Base-by-base conservation (phyloP, 1,140 invertebrate species). In the Medauroidea extradentata region DNA sequence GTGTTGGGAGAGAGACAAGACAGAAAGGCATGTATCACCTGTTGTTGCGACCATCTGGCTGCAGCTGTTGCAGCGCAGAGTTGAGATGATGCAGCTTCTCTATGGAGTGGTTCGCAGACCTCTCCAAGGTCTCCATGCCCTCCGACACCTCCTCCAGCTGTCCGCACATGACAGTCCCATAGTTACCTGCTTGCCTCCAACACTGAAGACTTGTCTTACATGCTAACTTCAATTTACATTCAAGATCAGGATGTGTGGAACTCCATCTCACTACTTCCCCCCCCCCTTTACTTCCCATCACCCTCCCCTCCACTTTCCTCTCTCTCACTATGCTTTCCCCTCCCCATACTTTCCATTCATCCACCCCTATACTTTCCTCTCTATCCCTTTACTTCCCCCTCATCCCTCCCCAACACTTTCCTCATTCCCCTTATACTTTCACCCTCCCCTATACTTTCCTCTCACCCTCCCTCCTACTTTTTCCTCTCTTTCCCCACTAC, bases 141-240 rank as follows among this genome's bases (percentile, higher is more conserved):
- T 51, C 49, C 2, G 49, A 51, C 1, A 51, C 38, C 38, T 51
- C 49, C 24, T 51, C 49, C 49, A 51, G 18, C 49, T 51, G 38
- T n/a, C n/a, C 29, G 11, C 29, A 34, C 29, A 34, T 16, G 8
- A 51, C 7, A n/a, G 49, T 16, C 18, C 16, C 24, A 27, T 27
- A 14, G 3, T 46, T 4, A 46, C 3, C 3, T 8, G 18, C 13
- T n/a, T 1, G 18, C 9, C 18, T 23, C 11, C 11, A n/a, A n/a
- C n/a, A n/a, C n/a, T n/a, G n/a, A n/a, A n/a, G n/a, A n/a, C n/a
- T n/a, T n/a, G n/a, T n/a, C n/a, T n/a, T 18, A 46, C 13, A 46
- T 23, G 9, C 9, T 18, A 46, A 46, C 44, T 8, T 46, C 9
- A n/a, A 3, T 46, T 11, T 46, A 11, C n/a, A 8, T 18, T 46